These are phyloP conservation scores for Aurelia coerulea DNA, from an alignment of 30 jellyfish, hydroid and myxozoan species.

Conservation along the genomic window DNA sequence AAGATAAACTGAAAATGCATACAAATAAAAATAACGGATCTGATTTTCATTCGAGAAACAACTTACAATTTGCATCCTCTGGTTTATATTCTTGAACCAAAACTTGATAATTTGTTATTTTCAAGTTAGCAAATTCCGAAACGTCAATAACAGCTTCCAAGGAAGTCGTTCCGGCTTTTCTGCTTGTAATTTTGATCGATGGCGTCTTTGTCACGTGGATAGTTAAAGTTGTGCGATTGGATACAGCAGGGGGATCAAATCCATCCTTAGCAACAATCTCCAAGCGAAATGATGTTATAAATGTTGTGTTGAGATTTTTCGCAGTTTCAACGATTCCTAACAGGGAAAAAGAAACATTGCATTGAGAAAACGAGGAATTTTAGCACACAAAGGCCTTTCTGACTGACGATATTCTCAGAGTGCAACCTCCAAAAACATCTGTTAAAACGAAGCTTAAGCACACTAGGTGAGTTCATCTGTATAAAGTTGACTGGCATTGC, in stretches of 20 bases:
- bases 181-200: slow-evolving; percentile 21
- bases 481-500: no score
- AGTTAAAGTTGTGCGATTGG: slow-evolving; percentile 45
- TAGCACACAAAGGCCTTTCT: no score
- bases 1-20: not conserved
- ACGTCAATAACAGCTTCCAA: slow-evolving; percentile 55
- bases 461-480: no score
- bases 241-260: slow-evolving; percentile 69
- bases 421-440: no score
- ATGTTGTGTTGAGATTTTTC: slow-evolving; percentile 45
- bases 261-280: slow-evolving; percentile 81
- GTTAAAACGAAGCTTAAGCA: no score
- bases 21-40: not conserved
- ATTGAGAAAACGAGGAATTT: no score
- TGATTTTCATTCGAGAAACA: not conserved
- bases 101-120: slow-evolving; percentile 50
- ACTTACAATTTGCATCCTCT: slow-evolving; percentile 68
- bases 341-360: not conserved
- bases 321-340: slow-evolving; percentile 73
- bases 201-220: slow-evolving; percentile 75
- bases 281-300: slow-evolving; percentile 33
- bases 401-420: no score
- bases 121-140: slow-evolving; percentile 58
- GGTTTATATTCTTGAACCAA: slow-evolving; percentile 78
- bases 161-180: slow-evolving; percentile 67